Percentiles rank a stretch among this genome's conserved stretches.
These are phyloP conservation scores for Edolisoma coerulescens DNA, from an alignment of 2,113 vertebrate genomes.

Conservation along the genomic window DNA sequence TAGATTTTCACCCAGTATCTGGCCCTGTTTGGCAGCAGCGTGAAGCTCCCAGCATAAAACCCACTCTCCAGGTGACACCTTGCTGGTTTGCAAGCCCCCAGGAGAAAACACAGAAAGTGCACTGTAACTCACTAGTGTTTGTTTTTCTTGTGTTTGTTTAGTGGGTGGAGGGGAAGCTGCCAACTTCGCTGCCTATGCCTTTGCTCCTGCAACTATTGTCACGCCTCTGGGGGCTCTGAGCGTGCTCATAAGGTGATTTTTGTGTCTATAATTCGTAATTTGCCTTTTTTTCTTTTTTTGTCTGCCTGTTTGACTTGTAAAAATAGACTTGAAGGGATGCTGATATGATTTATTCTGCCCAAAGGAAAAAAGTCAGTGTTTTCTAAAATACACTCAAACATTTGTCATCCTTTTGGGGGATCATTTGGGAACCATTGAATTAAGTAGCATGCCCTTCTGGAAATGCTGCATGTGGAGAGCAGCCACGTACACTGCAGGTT, in stretches of 20 bases:
- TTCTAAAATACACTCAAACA: background rate
- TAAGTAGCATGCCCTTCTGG: background rate
- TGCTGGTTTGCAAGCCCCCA: background rate
- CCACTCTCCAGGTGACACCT: background rate
- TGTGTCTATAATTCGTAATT: background rate
- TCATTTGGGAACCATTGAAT: background rate
- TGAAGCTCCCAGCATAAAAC: background rate
- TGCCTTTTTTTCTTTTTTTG: background rate
- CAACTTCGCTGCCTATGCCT: constrained; percentile 94
- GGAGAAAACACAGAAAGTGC: background rate
- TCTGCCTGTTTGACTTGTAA: background rate
- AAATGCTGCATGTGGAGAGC: background rate
- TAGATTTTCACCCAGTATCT: accelerated
- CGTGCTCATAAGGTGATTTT: constrained; percentile 89
- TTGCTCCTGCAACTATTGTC: constrained; percentile 91
- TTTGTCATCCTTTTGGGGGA: background rate
- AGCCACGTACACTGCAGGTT: background rate
- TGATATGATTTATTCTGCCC: background rate
- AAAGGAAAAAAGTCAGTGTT: background rate
- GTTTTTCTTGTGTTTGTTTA: constrained; percentile 62
- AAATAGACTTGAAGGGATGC: background rate
- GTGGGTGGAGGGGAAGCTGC: constrained; percentile 92
- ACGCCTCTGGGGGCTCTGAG: constrained; percentile 93
- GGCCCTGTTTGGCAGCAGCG: background rate
- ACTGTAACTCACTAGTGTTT: background rate